Evolutionary conservation across 1,140 invertebrate genomes (phyloP).

Genomic region (Cydia splendana): DNA sequence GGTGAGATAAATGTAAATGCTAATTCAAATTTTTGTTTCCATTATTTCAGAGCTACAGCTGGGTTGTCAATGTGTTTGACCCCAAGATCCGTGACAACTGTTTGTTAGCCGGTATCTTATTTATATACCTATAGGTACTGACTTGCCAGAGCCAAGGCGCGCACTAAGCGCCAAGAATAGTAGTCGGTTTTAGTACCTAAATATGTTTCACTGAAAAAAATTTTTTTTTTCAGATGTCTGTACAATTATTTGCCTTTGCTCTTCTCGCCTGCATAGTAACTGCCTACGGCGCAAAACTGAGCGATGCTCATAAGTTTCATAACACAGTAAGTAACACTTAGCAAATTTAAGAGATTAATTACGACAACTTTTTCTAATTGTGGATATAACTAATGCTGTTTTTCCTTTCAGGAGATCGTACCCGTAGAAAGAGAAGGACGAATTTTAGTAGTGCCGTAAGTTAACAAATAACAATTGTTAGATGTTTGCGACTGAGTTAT

Average conservation of each 20-base stretch:
- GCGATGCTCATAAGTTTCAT: neutral
- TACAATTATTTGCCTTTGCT: neutral
- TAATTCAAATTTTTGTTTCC: neutral
- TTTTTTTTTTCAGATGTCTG: slow-evolving; percentile 12
- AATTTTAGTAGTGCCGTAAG: slow-evolving; percentile 15
- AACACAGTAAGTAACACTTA: neutral
- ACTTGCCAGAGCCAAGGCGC: neutral
- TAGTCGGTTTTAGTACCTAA: neutral
- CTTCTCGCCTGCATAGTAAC: slow-evolving; percentile 2
- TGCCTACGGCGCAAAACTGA: slow-evolving; percentile 1
- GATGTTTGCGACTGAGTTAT: too few relatives aligned
- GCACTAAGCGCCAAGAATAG: too few relatives aligned
- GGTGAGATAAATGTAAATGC: slow-evolving; percentile 4
- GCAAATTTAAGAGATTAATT: too few relatives aligned
- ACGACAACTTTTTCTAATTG: neutral
- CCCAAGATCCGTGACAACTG: too few relatives aligned
- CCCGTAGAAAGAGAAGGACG: neutral
- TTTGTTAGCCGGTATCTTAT: neutral
- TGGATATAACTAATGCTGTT: neutral
- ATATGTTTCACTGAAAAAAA: neutral
- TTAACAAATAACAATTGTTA: neutral
- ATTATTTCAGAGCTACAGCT: too few relatives aligned
- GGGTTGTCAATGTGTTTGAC: too few relatives aligned
- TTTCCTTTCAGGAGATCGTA: neutral
- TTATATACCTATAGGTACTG: too few relatives aligned